Conservation (phyloP, 2,113 vertebrate genomes). For the Oriolus oriolus region DNA sequence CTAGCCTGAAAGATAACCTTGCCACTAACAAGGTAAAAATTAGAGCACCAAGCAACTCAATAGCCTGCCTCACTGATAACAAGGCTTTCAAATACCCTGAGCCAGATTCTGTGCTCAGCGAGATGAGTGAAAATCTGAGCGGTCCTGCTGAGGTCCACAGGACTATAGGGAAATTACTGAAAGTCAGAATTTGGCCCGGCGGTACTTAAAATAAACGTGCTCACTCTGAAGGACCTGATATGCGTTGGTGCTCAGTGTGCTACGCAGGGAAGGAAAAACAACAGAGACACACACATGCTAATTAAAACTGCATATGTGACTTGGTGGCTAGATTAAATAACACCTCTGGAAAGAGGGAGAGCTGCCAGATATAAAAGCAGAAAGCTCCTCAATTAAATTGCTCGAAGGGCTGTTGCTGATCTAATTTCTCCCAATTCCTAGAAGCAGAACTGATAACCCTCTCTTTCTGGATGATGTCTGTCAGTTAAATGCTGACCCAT, state of each 20-base stretch:
- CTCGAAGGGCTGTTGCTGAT: neutral
- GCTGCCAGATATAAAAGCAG: constrained; percentile 11
- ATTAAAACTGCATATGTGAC: constrained; percentile 52
- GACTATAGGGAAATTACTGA: constrained; percentile 20
- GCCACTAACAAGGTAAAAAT: constrained; percentile 59
- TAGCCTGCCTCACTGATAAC: constrained; percentile 16
- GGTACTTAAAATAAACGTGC: neutral
- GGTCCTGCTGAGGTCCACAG: constrained; percentile 30
- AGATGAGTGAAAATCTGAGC: constrained; percentile 5
- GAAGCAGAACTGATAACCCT: neutral
- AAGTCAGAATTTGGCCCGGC: neutral
- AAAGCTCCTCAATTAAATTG: neutral
- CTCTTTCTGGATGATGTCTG: neutral
- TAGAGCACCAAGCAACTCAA: constrained; percentile 1
- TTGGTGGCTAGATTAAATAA: constrained; percentile 41
- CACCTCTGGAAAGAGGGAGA: constrained; percentile 25
- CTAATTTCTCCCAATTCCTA: constrained; percentile 1
- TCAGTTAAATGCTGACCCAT: neutral
- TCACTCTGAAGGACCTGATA: neutral
- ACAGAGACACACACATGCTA: neutral
- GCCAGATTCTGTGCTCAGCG: neutral
- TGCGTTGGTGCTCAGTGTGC: neutral
- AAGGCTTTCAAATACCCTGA: constrained; percentile 29
- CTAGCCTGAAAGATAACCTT: constrained; percentile 43
- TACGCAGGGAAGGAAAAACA: constrained; percentile 13